These are phyloP conservation scores for Harpalus rufipes DNA, from an alignment of 2,888 invertebrate species.

Conservation along the genomic window DNA sequence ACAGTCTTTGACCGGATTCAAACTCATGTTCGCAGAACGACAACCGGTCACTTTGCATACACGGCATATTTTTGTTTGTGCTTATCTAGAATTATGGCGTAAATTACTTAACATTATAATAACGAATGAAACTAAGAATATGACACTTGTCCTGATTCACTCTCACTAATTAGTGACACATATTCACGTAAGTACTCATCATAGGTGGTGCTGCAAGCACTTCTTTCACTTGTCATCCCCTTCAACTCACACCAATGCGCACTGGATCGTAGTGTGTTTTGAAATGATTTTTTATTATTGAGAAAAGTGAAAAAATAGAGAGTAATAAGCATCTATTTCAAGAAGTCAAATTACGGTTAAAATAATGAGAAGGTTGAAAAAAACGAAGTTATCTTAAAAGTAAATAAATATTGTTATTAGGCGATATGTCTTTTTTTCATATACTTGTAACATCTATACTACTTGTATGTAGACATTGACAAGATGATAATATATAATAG, in stretches of 20 bases:
- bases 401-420: not conserved
- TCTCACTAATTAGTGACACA: slow-evolving; percentile 46
- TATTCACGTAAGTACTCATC: slow-evolving; percentile 34
- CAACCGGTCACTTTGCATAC: no score
- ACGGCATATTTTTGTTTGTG: not conserved
- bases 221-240: slow-evolving; percentile 32
- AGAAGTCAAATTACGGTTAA: slow-evolving; percentile 34
- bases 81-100: not conserved
- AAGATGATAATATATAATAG: no score
- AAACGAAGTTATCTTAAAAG: not conserved
- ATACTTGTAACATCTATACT: no score
- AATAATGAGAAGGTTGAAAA: slow-evolving; percentile 21
- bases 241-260: slow-evolving; percentile 1
- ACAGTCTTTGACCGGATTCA: no score
- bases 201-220: slow-evolving; percentile 23
- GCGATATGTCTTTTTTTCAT: no score
- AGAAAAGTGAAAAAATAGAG: not conserved
- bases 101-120: not conserved
- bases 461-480: no score
- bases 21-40: no score
- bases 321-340: slow-evolving; percentile 39
- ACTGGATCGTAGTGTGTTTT: not conserved
- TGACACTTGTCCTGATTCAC: slow-evolving; percentile 1
- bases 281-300: not conserved
- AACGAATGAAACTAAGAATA: not conserved